These are phyloP conservation scores for Oxygymnocypris stewartii DNA, from an alignment of 2,113 vertebrate species.

Conservation along the genomic window DNA sequence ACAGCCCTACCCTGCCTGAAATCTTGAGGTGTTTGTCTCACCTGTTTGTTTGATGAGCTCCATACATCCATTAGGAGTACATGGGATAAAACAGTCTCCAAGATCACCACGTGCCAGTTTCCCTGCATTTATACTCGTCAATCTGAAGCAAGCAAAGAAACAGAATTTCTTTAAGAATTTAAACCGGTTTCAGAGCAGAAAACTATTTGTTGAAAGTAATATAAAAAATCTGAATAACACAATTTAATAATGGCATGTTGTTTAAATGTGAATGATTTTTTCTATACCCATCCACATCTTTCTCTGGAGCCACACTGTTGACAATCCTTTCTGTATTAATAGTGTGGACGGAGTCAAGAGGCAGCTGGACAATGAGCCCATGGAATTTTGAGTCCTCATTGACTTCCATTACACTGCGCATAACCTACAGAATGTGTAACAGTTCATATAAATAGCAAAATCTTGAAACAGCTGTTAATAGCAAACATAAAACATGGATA, in stretches of 20 bases:
- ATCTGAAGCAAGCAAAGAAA: constrained; percentile 72
- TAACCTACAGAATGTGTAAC: constrained; percentile 73
- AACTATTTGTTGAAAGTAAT: neutral
- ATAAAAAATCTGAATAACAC: neutral
- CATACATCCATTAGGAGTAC: constrained; percentile 96
- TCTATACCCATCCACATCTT: constrained; percentile 96
- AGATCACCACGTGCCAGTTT: constrained; percentile 94
- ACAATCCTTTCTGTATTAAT: constrained; percentile 89
- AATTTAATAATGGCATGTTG: neutral
- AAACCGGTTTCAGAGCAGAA: neutral
- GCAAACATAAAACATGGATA: neutral
- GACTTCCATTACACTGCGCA: constrained; percentile 81
- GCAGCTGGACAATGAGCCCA: constrained; percentile 94
- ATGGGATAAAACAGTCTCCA: constrained; percentile 92
- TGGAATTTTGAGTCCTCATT: constrained; percentile 89
- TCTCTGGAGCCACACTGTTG: constrained; percentile 87
- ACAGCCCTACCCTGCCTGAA: neutral
- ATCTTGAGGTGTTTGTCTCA: constrained; percentile 53
- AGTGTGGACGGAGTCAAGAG: constrained; percentile 86
- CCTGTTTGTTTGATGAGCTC: constrained; percentile 93
- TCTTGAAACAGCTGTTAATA: neutral
- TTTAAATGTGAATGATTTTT: neutral
- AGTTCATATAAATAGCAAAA: neutral
- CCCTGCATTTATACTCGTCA: constrained; percentile 93
- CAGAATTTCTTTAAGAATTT: constrained; percentile 51